Evolutionary conservation across 2,113 vertebrate species (phyloP), one percentile per base, ranked within the genome.

Genomic region (Xenus cinereus): DNA sequence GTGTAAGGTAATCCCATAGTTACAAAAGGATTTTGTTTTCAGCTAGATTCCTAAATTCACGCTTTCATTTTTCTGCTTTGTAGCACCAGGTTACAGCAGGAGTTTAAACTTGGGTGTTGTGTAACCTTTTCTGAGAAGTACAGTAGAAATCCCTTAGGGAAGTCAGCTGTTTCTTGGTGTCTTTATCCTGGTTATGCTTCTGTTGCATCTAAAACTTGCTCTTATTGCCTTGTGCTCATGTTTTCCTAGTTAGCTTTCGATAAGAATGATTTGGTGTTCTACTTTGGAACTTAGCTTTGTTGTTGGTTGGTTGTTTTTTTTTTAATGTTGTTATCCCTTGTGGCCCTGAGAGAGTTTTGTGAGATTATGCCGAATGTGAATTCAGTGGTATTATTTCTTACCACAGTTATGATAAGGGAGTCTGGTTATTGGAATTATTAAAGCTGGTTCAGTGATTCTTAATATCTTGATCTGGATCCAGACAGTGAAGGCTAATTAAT

Each of bases 401-500:
- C n/a, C 9, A 2, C n/a, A 41, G 64, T 67, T 71, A 13, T 1
- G 17, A n/a, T 17, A 7, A 79, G 71, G 48, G 39, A 89, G 14
- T 59, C 69, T 89, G 69, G 16, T 56, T 87, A 2, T 30, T 95
- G 35, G 89, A 54, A 17, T 68, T 82, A 1, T 3, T 64, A 89
- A 32, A 79, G 84, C 66, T 57, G 53, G 33, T 46, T 90, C 69
- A 54, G 74, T 53, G 66, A 12, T 89, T 67, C 16, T 23, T 79
- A 59, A 28, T 0, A 6, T 66, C 68, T 43, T 89, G 84, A 62
- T 59, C 26, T 91, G 24, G 0, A 5, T 84, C 77, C 92, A 91
- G 90, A 54, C 32, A 60, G 67, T 7, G 43, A 54, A 93, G 71
- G 81, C 80, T 97, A 73, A 92, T 93, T 92, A 84, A 69, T 94